Evolutionary conservation across 2,797 vertebrate genomes (phyloP).

Genomic region (Platyrinchus mystaceus): DNA sequence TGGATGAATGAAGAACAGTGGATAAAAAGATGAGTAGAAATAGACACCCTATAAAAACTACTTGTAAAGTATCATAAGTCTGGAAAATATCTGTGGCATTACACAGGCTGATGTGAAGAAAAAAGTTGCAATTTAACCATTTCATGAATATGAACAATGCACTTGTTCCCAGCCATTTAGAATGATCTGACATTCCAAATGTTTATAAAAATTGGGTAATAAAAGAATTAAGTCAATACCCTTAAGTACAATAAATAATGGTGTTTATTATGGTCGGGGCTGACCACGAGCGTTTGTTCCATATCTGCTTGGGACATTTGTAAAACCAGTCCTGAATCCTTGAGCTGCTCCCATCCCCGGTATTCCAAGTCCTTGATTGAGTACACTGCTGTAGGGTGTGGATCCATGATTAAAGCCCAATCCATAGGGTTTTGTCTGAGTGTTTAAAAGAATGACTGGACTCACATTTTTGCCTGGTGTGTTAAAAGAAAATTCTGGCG

Average conservation of each 20-base stretch:
- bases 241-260: slow-evolving; percentile 73
- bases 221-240: slow-evolving; percentile 68
- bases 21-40: slow-evolving; percentile 48
- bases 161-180: slow-evolving; percentile 60
- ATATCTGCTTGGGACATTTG: slow-evolving; percentile 78
- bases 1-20: slow-evolving; percentile 5
- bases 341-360: slow-evolving; percentile 77
- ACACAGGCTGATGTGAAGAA: slow-evolving; percentile 24
- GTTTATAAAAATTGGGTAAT: slow-evolving; percentile 64
- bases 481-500: slow-evolving; percentile 93
- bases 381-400: slow-evolving; percentile 74
- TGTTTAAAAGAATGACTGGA: slow-evolving; percentile 82
- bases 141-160: slow-evolving; percentile 64
- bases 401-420: slow-evolving; percentile 82
- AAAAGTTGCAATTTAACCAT: slow-evolving; percentile 29
- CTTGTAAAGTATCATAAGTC: slow-evolving; percentile 17
- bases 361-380: slow-evolving; percentile 78
- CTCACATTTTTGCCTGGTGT: slow-evolving; percentile 87
- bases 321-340: slow-evolving; percentile 86
- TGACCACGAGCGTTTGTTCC: slow-evolving; percentile 79
- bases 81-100: slow-evolving; percentile 45
- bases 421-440: slow-evolving; percentile 82
- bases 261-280: slow-evolving; percentile 78
- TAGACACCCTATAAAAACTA: slow-evolving; percentile 52
- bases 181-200: slow-evolving; percentile 71